Evolutionary conservation across 2,113 vertebrate species (phyloP).

Genomic region (Microcebus jonahi): DNA sequence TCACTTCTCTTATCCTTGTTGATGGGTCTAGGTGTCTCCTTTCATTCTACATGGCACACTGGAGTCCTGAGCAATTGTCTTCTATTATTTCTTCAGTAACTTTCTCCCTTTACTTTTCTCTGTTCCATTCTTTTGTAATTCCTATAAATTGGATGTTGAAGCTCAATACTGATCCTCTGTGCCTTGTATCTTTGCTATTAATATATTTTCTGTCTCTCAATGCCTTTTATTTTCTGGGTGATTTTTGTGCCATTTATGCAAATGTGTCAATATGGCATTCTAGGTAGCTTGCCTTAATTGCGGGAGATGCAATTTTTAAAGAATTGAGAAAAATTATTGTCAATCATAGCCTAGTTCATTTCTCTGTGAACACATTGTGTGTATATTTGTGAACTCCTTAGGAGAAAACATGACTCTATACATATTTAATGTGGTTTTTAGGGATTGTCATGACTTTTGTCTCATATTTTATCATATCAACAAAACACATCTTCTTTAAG

Average conservation of each 20-base stretch:
- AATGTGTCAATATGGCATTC: neutral
- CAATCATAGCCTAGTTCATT: neutral
- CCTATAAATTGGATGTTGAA: neutral
- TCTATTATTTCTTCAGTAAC: neutral
- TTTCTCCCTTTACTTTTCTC: neutral
- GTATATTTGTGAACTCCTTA: neutral
- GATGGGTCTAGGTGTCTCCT: too few relatives aligned
- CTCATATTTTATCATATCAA: neutral
- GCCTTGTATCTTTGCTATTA: neutral
- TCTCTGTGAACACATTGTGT: neutral
- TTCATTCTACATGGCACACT: neutral
- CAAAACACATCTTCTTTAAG: neutral
- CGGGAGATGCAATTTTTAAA: neutral
- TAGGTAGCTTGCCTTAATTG: neutral
- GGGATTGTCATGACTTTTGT: neutral
- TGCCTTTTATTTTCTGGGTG: neutral
- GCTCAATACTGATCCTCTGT: neutral
- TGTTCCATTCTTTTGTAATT: neutral
- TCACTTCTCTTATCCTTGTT: neutral
- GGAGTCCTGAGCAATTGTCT: neutral
- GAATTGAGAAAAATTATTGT: neutral
- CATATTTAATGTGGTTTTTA: neutral
- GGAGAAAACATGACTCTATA: neutral
- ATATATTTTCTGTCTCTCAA: neutral
- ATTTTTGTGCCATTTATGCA: neutral